Conservation (phyloP, 2,888 invertebrate genomes). For the Drosophila diplacantha region DNA sequence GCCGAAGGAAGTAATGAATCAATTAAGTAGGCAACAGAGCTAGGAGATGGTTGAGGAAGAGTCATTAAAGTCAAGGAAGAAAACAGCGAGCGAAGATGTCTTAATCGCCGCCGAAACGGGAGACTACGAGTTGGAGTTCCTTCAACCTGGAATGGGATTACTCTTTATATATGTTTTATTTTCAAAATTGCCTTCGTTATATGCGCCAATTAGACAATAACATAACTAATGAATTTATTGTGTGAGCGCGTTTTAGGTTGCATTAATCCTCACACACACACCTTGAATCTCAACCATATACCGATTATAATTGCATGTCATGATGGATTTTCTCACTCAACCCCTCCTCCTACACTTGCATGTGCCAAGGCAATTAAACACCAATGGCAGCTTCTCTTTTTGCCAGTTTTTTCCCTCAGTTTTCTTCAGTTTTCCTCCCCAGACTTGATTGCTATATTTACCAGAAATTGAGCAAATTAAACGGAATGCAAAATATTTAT, state of each 20-base stretch:
- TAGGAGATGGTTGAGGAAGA: background rate
- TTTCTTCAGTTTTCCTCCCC: conserved; percentile 1
- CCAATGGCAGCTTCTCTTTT: conserved; percentile 20
- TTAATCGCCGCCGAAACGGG: conserved; percentile 8
- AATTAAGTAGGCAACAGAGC: conserved; percentile 40
- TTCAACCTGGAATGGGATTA: conserved; percentile 19
- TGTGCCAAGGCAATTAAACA: conserved; percentile 64
- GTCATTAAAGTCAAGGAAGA: conserved; percentile 26
- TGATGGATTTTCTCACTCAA: conserved; percentile 39
- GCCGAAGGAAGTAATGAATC: conserved; percentile 59
- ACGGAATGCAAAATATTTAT: conserved; percentile 62
- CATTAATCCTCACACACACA: conserved; percentile 19
- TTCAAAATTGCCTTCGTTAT: conserved; percentile 65
- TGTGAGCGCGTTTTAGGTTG: conserved; percentile 34
- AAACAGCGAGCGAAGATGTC: background rate
- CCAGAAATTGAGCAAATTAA: conserved; percentile 49
- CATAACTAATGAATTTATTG: conserved; percentile 67
- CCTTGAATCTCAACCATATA: conserved; percentile 1
- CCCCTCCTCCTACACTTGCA: conserved; percentile 48
- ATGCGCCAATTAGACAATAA: conserved; percentile 69
- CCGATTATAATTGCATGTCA: conserved; percentile 41
- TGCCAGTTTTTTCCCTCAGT: conserved; percentile 4
- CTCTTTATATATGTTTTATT: conserved; percentile 14
- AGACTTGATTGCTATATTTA: conserved; percentile 63
- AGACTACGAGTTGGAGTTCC: conserved; percentile 14